phyloP scores from a whole-genome alignment of 2,797 vertebrate genomes.

The Tapera naevia region DNA sequence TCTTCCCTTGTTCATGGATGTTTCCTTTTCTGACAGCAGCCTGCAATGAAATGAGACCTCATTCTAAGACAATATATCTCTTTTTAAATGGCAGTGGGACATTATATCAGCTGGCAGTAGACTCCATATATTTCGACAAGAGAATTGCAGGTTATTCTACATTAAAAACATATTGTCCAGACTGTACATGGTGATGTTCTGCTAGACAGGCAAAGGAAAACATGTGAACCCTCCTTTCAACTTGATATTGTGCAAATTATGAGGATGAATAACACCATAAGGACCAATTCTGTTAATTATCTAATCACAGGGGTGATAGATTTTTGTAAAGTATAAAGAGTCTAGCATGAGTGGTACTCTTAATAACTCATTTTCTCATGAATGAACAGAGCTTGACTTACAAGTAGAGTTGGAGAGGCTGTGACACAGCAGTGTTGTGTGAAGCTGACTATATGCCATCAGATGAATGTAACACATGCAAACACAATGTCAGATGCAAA shows the following conservation, averaged over 20 bases:
- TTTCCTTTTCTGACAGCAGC: neutral
- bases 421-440: neutral
- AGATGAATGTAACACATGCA: neutral
- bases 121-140: neutral
- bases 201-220: neutral
- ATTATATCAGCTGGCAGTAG: neutral
- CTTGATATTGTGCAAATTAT: neutral
- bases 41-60: neutral
- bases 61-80: neutral
- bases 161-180: neutral
- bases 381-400: neutral
- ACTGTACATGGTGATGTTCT: neutral
- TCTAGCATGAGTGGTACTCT: neutral
- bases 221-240: neutral
- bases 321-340: neutral
- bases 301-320: neutral
- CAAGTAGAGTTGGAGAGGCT: neutral
- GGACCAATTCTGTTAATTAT: neutral
- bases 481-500: neutral
- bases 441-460: neutral
- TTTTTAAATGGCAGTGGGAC: neutral
- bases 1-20: neutral
- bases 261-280: neutral
- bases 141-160: neutral
- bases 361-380: neutral